These are phyloP conservation scores for Cacoxenus indagator DNA, from an alignment of 2,888 invertebrate species.

Conservation along the genomic window DNA sequence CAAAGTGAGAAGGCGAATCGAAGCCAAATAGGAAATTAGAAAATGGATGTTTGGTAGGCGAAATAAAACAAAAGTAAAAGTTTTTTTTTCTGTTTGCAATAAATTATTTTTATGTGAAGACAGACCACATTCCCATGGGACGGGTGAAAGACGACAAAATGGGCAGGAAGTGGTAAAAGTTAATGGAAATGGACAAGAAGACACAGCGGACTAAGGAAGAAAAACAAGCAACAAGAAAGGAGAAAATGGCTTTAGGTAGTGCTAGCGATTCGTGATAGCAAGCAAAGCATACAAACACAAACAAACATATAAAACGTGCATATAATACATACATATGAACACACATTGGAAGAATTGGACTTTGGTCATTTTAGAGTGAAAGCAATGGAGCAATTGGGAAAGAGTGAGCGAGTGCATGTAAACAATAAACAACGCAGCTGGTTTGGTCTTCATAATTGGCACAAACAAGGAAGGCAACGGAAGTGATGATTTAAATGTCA, in stretches of 20 bases:
- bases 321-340: not conserved
- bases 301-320: not conserved
- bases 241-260: not conserved
- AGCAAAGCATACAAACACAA: not conserved
- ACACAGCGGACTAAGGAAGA: not conserved
- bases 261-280: not conserved
- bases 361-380: not conserved
- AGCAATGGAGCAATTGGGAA: constrained; percentile 11
- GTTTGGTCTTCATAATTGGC: constrained; percentile 56
- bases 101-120: constrained; percentile 56
- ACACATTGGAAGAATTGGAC: not conserved
- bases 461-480: constrained; percentile 25
- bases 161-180: constrained; percentile 39
- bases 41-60: constrained; percentile 21
- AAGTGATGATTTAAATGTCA: constrained; percentile 39
- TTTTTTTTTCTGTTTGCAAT: constrained; percentile 49
- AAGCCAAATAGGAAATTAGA: constrained; percentile 14
- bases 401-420: constrained; percentile 40
- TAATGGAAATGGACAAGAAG: constrained; percentile 60
- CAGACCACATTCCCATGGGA: too few species aligned
- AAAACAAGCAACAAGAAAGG: not conserved
- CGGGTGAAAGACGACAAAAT: not conserved
- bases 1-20: not conserved
- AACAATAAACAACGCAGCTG: constrained; percentile 59
- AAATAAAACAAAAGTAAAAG: not conserved